Base-by-base conservation (phyloP, 2,113 vertebrate genomes). In the Pseudorhombus dupliciocellatus region DNA sequence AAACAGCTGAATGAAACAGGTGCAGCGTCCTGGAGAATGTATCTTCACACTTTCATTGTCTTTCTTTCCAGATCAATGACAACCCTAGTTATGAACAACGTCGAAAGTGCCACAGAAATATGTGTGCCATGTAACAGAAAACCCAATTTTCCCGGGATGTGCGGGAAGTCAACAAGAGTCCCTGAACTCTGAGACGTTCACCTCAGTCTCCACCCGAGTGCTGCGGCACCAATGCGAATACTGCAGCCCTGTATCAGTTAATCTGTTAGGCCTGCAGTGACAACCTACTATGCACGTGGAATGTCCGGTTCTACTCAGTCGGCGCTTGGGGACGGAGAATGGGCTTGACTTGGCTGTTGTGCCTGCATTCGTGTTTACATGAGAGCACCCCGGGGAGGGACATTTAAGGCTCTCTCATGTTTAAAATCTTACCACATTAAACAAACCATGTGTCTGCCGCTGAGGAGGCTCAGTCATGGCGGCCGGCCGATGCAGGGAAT, bases 271-370 rank as follows among this genome's bases (percentile, higher is more conserved):
- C 75, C 56, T 30, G 75, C 42, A 73, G 77, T 87, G 88, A 82
- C 30, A 85, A 79, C 77, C 91, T 90, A 86, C 87, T 83, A 84
- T 88, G 84, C 87, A 90, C 89, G 64, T 81, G 84, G 90, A 93
- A 92, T 82, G 86, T 89, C 87, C 89, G 82, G 80, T 84, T 85
- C 89, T 90, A 50, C 65, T 79, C 78, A 73, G 62, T 5, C 0
- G n/a, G 73, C 60, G 25, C 70, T 73, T 10, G 55, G 65, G 80
- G 84, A 74, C 77, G 75, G 75, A 46, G 42, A 73, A 55, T 20
- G 12, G 75, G 64, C 67, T 78, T 37, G 59, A 54, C 77, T 77
- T 74, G 70, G 55, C 74, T 71, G 70, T 56, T 80, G 68, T 58
- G 79, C 42, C 37, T 65, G 31, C 79, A 84, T 62, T 66, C 53